These are phyloP conservation scores for Trematomus bernacchii DNA, from an alignment of 2,797 vertebrate genomes.

Conservation along the genomic window DNA sequence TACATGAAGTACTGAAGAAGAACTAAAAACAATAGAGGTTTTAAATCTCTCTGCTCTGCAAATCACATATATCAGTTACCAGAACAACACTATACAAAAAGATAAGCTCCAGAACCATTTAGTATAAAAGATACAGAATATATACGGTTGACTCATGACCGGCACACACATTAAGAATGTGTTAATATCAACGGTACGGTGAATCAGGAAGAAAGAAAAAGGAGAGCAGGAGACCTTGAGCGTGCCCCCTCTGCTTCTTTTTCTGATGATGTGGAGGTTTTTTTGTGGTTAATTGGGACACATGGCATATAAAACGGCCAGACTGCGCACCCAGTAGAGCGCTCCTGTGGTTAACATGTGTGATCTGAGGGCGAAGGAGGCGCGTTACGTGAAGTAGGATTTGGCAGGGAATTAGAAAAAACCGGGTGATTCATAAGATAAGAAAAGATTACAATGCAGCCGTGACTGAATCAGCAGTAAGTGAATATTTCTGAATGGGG, in stretches of 20 bases:
- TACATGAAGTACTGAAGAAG: background rate
- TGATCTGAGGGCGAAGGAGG: conserved; percentile 10
- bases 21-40: background rate
- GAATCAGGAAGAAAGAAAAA: conserved; percentile 45
- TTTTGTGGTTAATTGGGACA: conserved; percentile 57
- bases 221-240: conserved; percentile 16
- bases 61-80: background rate
- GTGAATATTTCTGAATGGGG: background rate
- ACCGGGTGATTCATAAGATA: conserved; percentile 3
- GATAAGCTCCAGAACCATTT: background rate
- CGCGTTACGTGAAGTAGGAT: conserved; percentile 4
- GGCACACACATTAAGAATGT: conserved; percentile 16
- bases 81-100: conserved; percentile 9
- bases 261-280: conserved; percentile 64
- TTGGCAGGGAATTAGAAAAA: conserved; percentile 7
- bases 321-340: conserved; percentile 6
- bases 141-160: conserved; percentile 14
- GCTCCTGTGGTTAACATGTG: conserved; percentile 49
- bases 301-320: conserved; percentile 63
- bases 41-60: background rate
- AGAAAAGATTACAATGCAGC: conserved; percentile 19
- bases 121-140: conserved; percentile 10
- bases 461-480: conserved; percentile 3
- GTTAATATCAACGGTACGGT: conserved; percentile 34
- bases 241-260: conserved; percentile 31